These are phyloP conservation scores for Argentina silus DNA, from an alignment of 2,797 vertebrate species.

Conservation along the genomic window DNA sequence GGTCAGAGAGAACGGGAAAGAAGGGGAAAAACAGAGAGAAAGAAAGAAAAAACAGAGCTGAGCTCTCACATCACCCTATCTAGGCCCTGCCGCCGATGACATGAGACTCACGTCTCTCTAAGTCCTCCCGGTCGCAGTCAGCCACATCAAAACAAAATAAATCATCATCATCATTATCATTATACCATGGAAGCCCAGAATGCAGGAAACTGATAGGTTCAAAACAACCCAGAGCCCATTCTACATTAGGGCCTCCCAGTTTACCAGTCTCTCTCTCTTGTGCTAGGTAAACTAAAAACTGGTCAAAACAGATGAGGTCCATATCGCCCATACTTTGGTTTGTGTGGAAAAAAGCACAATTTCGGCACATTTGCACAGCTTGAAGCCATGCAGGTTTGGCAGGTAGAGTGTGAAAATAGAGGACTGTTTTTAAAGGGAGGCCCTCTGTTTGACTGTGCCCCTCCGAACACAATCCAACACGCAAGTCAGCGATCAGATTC, in stretches of 20 bases:
- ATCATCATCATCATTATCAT: slow-evolving; percentile 19
- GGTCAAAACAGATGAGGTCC: slow-evolving; percentile 64
- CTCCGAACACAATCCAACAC: slow-evolving; percentile 37
- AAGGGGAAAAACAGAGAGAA: slow-evolving; percentile 32
- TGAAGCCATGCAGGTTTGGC: slow-evolving; percentile 70
- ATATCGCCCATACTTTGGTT: slow-evolving; percentile 58
- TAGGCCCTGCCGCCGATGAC: slow-evolving; percentile 42
- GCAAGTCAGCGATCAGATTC: slow-evolving; percentile 16
- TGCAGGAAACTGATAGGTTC: slow-evolving; percentile 42
- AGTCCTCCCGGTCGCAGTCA: slow-evolving; percentile 57
- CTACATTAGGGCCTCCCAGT: slow-evolving; percentile 15
- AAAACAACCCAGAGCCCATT: slow-evolving; percentile 38
- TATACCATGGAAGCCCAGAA: slow-evolving; percentile 28
- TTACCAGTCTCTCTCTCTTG: slow-evolving; percentile 15
- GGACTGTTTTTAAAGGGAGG: slow-evolving; percentile 59
- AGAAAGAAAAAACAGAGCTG: slow-evolving; percentile 18
- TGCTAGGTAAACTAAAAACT: slow-evolving; percentile 56
- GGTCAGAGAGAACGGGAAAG: slow-evolving; percentile 52
- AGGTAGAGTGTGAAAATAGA: slow-evolving; percentile 71
- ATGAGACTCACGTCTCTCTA: slow-evolving; percentile 66
- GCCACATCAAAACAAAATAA: slow-evolving; percentile 37
- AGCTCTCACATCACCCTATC: background rate
- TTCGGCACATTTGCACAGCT: slow-evolving; percentile 51
- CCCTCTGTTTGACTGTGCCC: slow-evolving; percentile 53
- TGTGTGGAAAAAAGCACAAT: slow-evolving; percentile 51